These are phyloP conservation scores for Azorinus chamasolen DNA, from an alignment of 2,888 invertebrate genomes.

Conservation along the genomic window DNA sequence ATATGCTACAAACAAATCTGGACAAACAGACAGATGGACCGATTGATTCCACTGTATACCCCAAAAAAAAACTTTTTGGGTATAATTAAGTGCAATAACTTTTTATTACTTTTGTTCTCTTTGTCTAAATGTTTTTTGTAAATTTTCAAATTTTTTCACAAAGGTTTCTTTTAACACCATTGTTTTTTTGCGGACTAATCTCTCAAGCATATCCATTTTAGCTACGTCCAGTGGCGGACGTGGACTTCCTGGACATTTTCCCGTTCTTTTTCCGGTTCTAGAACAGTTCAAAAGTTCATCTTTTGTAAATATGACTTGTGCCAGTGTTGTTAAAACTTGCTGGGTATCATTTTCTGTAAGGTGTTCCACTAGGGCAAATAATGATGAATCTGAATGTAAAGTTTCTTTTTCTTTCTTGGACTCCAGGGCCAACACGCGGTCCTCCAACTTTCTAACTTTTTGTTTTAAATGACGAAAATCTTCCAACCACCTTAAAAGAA, in stretches of 20 bases:
- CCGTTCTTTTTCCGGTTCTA: constrained; percentile 23
- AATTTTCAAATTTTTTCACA: constrained; percentile 7
- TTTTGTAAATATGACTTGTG: constrained; percentile 9
- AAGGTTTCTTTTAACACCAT: neutral
- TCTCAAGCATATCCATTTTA: neutral
- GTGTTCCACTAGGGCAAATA: neutral
- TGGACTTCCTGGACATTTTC: constrained; percentile 12
- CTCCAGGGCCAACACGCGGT: neutral
- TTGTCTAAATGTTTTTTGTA: neutral
- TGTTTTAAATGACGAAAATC: neutral
- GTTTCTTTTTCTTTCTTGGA: neutral
- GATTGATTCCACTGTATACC: too few species aligned
- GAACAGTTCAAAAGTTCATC: constrained; percentile 15
- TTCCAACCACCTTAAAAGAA: constrained; percentile 1
- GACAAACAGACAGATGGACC: too few species aligned
- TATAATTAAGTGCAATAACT: too few species aligned
- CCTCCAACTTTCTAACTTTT: neutral
- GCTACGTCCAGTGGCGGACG: constrained; percentile 6
- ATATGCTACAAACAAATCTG: too few species aligned
- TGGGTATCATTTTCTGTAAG: neutral
- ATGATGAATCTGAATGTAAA: neutral
- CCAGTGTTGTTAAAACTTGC: constrained; percentile 1
- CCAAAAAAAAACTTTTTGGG: too few species aligned
- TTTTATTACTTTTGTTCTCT: too few species aligned
- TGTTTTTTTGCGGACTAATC: constrained; percentile 1